phyloP scores from a whole-genome alignment of 2,113 vertebrate species.

The Cryptoleucopteryx plumbea region DNA sequence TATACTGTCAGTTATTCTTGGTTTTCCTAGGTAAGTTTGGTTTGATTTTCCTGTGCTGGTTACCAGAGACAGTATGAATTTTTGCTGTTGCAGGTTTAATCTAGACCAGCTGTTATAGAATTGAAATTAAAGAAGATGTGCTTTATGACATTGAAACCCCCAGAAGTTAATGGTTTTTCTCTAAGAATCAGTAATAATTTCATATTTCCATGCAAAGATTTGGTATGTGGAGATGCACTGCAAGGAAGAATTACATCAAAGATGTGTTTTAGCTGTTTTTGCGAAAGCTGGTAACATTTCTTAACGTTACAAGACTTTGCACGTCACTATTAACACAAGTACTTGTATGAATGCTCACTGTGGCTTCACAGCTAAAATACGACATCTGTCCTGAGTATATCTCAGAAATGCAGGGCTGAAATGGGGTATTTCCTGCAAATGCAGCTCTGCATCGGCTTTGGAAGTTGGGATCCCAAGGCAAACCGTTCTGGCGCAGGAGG shows the following conservation, averaged over 20 bases:
- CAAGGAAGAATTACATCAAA: not conserved
- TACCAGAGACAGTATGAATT: fast-evolving
- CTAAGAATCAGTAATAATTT: not conserved
- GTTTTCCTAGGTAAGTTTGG: not conserved
- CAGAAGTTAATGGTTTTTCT: not conserved
- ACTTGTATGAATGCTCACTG: not conserved
- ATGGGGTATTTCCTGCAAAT: not conserved
- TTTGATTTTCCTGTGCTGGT: not conserved
- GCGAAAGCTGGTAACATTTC: not conserved
- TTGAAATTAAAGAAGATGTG: not conserved
- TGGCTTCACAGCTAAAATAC: not conserved
- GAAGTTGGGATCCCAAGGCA: not conserved
- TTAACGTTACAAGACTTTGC: fast-evolving
- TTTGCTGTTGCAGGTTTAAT: not conserved
- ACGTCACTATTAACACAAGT: fast-evolving
- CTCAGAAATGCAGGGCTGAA: not conserved
- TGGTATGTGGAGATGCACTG: not conserved
- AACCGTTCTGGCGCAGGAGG: not conserved
- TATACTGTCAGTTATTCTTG: not conserved
- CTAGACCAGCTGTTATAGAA: not conserved
- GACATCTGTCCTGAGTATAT: not conserved
- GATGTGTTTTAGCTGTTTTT: not conserved
- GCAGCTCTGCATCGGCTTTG: fast-evolving
- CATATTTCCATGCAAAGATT: not conserved
- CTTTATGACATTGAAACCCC: not conserved